Evolutionary conservation across 1,140 invertebrate species (phyloP), one percentile per base, ranked within the genome.

Genomic region (Dryas iulia): DNA sequence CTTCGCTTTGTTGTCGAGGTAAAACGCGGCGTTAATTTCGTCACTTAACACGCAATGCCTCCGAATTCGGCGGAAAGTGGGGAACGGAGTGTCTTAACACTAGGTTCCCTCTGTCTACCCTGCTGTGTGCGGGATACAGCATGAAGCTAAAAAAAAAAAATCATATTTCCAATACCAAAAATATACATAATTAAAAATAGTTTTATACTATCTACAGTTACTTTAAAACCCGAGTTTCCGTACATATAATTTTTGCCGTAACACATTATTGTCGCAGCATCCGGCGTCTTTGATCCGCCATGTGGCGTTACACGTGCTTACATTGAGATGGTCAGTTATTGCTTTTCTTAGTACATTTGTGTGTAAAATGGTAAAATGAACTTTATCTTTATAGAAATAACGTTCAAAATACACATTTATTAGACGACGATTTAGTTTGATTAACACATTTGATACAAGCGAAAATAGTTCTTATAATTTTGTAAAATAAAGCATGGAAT

Each of bases 201-300:
- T n/a, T n/a, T n/a, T n/a, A n/a, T 18, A 47, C 14, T 21, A 47
- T 21, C 7, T 47, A n/a, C n/a, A 47, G 7, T 1, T 21, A 18
- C 8, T 14, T 10, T 47, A 18, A 47, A 47, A 47, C 39, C 18
- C 39, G 10, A 10, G 18, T 47, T 18, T 21, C 35, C 39, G 39
- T 64, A 23, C 28, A 8, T 54, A 21, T 54, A 68, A 35, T 68
- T 67, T 61, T 68, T 61, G 30, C 24, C 52, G 56, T 28, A 60
- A 60, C 57, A 70, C 47, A 54, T 68, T 71, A 72, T 68, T 72
- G 70, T 72, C 39, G 14, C 60, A 26, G 24, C 62, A 65, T 31
- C 28, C 59, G 39, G 52, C 68, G 66, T 30, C 70, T 78, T 78
- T 78, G 73, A 78, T 78, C 71, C 67, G 66, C 76, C 76, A 78